A percentile compares a stretch with the other conserved stretches of the same genome.
Conservation (phyloP, 2,113 vertebrate species). For the Brachypteracias leptosomus region DNA sequence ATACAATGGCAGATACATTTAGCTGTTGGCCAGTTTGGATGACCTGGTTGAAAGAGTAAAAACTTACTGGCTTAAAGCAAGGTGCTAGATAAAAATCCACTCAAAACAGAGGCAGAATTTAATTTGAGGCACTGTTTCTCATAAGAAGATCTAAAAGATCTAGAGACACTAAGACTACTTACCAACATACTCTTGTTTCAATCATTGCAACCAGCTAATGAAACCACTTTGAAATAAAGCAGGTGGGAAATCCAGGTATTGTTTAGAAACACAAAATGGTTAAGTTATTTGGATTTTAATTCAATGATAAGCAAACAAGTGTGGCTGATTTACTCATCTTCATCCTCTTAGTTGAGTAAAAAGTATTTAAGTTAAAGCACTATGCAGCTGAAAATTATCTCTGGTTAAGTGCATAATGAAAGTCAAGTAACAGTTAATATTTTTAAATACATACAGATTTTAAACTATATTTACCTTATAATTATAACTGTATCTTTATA, state of each 20-base stretch:
- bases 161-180: neutral
- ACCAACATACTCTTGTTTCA: neutral
- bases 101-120: neutral
- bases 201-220: neutral
- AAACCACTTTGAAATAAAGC: neutral
- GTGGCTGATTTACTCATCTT: neutral
- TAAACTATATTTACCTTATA: neutral
- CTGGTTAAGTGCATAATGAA: neutral
- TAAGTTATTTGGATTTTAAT: neutral
- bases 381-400: neutral
- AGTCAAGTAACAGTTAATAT: neutral
- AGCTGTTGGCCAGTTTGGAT: neutral
- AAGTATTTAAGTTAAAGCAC: neutral
- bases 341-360: neutral
- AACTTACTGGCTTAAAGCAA: neutral
- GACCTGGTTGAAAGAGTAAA: neutral
- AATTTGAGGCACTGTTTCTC: neutral
- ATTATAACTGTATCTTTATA: neutral
- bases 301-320: neutral
- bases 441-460: neutral
- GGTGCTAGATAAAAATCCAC: neutral
- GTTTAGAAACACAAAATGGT: neutral
- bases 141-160: neutral
- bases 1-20: neutral
- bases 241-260: neutral